These are phyloP conservation scores for Epinotia nisella DNA, from an alignment of 2,888 invertebrate genomes.

Conservation along the genomic window DNA sequence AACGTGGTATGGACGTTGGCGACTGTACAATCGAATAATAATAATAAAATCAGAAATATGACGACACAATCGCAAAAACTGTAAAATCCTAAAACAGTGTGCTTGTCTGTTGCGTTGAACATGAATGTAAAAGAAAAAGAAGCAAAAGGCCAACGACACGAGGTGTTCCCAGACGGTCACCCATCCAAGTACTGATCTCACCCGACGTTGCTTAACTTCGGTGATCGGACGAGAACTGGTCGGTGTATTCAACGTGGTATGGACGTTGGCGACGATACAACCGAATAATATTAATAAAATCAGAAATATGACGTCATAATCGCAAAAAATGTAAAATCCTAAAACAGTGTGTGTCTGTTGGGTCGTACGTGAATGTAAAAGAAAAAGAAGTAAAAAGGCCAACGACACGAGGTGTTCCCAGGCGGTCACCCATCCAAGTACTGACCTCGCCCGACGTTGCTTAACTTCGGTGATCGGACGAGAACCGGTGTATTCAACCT, in stretches of 20 bases:
- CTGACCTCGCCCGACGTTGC: conserved; percentile 56
- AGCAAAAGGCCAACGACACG: conserved; percentile 52
- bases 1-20: conserved; percentile 64
- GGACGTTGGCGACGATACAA: conserved; percentile 60
- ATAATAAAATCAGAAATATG: no score
- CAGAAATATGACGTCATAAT: no score
- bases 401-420: conserved; percentile 65
- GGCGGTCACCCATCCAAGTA: conserved; percentile 60
- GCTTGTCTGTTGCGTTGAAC: no score
- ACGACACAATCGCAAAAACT: no score
- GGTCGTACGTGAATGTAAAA: no score
- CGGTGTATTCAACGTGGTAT: conserved; percentile 79
- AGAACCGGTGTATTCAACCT: conserved; percentile 62
- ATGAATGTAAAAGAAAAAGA: no score
- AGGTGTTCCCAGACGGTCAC: conserved; percentile 54
- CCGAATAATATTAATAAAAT: no score
- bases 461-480: conserved; percentile 55
- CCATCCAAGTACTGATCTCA: conserved; percentile 64
- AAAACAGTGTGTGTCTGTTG: no score
- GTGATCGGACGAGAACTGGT: conserved; percentile 69
- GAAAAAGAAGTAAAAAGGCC: no score
- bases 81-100: no score
- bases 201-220: conserved; percentile 68
- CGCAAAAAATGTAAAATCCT: no score
- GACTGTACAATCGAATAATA: conserved; percentile 28